These are phyloP conservation scores for Xenops minutus DNA, from an alignment of 2,797 vertebrate species.

Conservation along the genomic window DNA sequence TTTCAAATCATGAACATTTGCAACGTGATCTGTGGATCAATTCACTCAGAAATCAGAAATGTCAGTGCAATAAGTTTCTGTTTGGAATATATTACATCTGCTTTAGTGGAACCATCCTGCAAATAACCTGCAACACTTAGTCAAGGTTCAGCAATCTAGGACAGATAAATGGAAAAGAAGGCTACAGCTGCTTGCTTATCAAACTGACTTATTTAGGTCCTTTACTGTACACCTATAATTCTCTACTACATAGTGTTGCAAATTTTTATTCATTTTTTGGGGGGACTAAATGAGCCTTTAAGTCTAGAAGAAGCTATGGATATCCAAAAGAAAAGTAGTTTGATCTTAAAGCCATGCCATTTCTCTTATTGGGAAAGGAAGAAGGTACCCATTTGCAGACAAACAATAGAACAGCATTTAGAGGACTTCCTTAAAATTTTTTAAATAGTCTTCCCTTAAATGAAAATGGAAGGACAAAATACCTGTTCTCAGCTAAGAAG, in stretches of 20 bases:
- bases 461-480: not conserved
- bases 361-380: not conserved
- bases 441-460: not conserved
- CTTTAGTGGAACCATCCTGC: slow-evolving; percentile 22
- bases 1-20: slow-evolving; percentile 23
- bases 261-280: not conserved
- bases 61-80: not conserved
- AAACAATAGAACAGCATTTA: not conserved
- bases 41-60: slow-evolving; percentile 29
- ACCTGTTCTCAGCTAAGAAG: not conserved
- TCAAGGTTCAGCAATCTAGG: slow-evolving; percentile 1
- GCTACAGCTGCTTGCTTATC: not conserved
- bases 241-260: not conserved
- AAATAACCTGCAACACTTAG: slow-evolving; percentile 23
- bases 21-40: slow-evolving; percentile 21
- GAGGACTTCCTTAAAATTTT: not conserved
- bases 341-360: not conserved
- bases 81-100: slow-evolving; percentile 27
- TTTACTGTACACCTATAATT: not conserved
- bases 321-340: not conserved
- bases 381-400: not conserved
- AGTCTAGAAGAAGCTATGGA: not conserved
- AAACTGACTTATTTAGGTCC: not conserved
- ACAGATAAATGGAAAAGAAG: slow-evolving; percentile 4
- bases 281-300: not conserved